Conservation (phyloP, 1,140 invertebrate genomes). For the Dendrolimus punctatus region DNA sequence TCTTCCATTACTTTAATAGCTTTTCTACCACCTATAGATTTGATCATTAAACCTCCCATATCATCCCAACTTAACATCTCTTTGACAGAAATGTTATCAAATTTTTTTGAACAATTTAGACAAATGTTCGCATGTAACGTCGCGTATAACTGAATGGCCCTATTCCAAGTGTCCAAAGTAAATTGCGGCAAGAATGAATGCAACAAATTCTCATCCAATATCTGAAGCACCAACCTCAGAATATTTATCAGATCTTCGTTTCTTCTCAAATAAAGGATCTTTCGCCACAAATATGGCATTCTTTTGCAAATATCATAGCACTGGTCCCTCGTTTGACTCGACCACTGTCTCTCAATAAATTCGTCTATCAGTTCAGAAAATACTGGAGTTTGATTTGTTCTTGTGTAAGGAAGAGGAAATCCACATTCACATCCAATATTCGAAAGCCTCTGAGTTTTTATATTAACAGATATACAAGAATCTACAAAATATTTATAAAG, state of each 20-base stretch:
- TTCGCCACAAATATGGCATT: conserved; percentile 75
- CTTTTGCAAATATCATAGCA: conserved; percentile 72
- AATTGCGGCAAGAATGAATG: conserved; percentile 66
- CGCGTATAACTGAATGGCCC: conserved; percentile 54
- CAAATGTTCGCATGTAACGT: conserved; percentile 62
- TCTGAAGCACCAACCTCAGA: conserved; percentile 61
- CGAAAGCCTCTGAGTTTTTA: conserved; percentile 43
- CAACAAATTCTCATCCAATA: conserved; percentile 63
- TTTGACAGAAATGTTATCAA: conserved; percentile 53
- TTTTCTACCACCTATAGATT: conserved; percentile 63
- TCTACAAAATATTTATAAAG: conserved; percentile 68
- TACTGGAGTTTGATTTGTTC: conserved; percentile 52
- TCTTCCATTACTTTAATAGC: conserved; percentile 55
- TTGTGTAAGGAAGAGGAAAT: conserved; percentile 57
- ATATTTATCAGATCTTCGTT: conserved; percentile 66
- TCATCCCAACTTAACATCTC: conserved; percentile 65
- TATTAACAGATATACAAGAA: conserved; percentile 63
- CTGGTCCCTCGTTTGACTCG: conserved; percentile 49
- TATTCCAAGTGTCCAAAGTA: conserved; percentile 61
- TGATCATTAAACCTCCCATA: conserved; percentile 59
- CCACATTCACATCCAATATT: conserved; percentile 64
- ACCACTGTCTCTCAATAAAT: conserved; percentile 67
- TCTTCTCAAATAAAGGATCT: conserved; percentile 61
- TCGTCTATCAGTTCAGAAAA: conserved; percentile 60
- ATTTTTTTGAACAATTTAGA: conserved; percentile 66